Evolutionary conservation across 2,888 invertebrate genomes (phyloP), one percentile per base, ranked within the genome.

Genomic region (Netelia fuscicornis): DNA sequence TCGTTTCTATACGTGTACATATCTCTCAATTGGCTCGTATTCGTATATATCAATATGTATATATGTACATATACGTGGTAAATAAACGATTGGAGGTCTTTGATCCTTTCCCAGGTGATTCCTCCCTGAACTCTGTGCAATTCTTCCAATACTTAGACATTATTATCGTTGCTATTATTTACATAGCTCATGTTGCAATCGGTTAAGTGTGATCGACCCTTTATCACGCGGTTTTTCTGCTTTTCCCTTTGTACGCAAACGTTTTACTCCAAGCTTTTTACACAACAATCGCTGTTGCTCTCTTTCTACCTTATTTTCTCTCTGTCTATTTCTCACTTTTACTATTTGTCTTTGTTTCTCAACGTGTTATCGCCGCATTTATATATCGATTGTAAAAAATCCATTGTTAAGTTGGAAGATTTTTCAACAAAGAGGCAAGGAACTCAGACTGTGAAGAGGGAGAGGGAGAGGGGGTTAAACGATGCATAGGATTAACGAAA

Each of bases 131-230:
- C 71, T 71, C 71, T 64, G 54, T 79, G 23, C 56, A 42, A 79
- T 79, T 71, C 79, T 54, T 64, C 71, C 52, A 64, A 79, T 64
- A 71, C 6, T 79, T 71, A 77, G 9, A 83, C 72, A 68, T 78
- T 58, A 72, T 75, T 81, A 54, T 83, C 70, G 5, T 56, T 70
- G 60, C 60, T n/a, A 56, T 30, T 37, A 37, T 37, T 37, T 6
- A 37, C 37, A 37, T 37, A 37, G 37, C 37, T 6, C 37, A 37
- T 68, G 64, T 76, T 77, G 81, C 74, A 74, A 84, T 84, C 81
- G 76, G 77, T 81, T 30, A 70, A 70, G 78, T 77, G 83, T 86
- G 85, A 87, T 86, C 78, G 86, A 86, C 86, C 86, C 86, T 86
- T 87, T 87, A 87, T 87, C 87, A 6, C 37, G 68, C 74, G 20